A percentile compares a stretch with the other conserved stretches of the same genome.
Conservation (phyloP, 2,113 vertebrate species). For the Cheirogaleus medius region DNA sequence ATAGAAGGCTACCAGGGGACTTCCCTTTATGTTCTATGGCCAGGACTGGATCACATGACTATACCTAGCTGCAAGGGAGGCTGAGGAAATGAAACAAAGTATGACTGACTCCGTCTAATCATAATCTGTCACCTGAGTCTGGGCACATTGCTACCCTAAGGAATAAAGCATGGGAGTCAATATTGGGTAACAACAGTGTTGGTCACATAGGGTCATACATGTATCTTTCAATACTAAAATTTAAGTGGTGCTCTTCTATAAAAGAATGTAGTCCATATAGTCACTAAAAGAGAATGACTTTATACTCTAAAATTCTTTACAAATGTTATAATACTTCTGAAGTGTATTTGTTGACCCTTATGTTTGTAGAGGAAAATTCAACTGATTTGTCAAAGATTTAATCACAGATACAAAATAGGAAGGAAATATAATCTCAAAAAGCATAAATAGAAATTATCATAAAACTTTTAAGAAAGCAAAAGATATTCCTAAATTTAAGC, state of each 20-base stretch:
- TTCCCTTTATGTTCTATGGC: not conserved
- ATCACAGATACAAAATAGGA: not conserved
- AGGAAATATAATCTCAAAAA: not conserved
- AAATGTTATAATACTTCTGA: not conserved
- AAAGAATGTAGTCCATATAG: not conserved
- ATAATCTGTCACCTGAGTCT: not conserved
- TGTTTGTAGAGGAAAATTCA: not conserved
- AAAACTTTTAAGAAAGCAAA: constrained; percentile 9
- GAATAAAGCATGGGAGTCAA: not conserved
- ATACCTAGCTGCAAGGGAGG: not conserved
- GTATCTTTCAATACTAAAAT: not conserved
- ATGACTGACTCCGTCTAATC: not conserved
- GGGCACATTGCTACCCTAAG: not conserved
- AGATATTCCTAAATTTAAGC: not conserved
- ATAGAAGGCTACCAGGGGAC: not conserved
- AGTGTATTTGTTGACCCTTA: not conserved
- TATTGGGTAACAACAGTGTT: not conserved
- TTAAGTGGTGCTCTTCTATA: not conserved
- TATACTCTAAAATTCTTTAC: not conserved
- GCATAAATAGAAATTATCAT: not conserved
- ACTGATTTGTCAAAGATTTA: not conserved
- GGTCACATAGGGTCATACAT: not conserved
- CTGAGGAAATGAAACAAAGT: not conserved
- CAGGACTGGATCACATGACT: not conserved
- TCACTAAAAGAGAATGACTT: not conserved